Evolutionary conservation across 2,797 vertebrate species (phyloP).

Genomic region (Oryzias sinensis): DNA sequence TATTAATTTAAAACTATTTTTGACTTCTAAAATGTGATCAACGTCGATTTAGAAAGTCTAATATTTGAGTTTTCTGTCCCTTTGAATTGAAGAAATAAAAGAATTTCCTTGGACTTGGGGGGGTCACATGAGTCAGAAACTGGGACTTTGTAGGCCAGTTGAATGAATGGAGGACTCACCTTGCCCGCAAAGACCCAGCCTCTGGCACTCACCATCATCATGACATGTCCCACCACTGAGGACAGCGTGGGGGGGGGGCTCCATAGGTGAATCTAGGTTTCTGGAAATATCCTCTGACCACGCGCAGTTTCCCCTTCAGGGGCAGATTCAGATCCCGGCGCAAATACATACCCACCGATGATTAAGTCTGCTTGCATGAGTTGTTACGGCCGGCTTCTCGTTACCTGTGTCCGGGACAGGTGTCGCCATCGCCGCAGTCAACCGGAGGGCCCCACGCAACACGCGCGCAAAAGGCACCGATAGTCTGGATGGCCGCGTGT

Average conservation of each 20-base stretch:
- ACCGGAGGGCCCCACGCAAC: too few species aligned
- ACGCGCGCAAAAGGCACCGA: conserved; percentile 11
- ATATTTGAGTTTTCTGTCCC: too few species aligned
- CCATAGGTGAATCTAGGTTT: conserved; percentile 9
- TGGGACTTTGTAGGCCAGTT: conserved; percentile 99
- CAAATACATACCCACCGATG: conserved; percentile 47
- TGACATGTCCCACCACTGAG: conserved; percentile 12
- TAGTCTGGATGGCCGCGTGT: conserved; percentile 37
- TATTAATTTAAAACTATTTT: too few species aligned
- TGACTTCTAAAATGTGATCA: too few species aligned
- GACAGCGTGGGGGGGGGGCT: conserved; percentile 11
- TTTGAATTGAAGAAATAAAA: not conserved
- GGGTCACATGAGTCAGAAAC: conserved; percentile 86
- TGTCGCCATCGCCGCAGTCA: conserved; percentile 57
- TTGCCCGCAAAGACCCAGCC: conserved; percentile 97
- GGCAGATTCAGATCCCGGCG: not conserved
- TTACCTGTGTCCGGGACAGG: conserved; percentile 57
- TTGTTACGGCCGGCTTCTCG: conserved; percentile 23
- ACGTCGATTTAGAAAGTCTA: too few species aligned
- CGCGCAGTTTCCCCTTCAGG: conserved; percentile 9
- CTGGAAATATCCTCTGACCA: conserved; percentile 2
- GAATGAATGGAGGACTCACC: conserved; percentile 89
- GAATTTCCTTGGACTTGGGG: conserved; percentile 30
- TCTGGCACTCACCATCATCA: conserved; percentile 76
- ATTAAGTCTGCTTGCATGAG: conserved; percentile 21